Conservation (phyloP, 2,113 vertebrate genomes). For the Cavia aperea region DNA sequence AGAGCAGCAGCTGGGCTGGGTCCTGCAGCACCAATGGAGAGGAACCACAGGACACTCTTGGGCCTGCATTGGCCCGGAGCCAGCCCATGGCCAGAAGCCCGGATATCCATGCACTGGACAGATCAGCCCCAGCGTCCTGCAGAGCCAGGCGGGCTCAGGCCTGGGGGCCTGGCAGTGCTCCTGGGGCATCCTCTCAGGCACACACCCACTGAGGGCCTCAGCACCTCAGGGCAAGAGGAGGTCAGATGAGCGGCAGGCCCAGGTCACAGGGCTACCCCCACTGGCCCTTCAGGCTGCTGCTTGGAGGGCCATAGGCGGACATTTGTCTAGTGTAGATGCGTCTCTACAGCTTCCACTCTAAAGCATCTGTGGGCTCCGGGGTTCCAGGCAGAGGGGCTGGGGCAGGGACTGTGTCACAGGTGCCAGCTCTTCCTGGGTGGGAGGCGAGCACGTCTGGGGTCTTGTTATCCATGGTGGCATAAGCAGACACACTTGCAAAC, state of each 20-base stretch:
- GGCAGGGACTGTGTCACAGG: accelerated
- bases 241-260: accelerated
- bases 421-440: accelerated
- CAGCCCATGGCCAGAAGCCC: accelerated
- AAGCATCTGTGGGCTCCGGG: background rate
- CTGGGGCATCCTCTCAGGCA: accelerated
- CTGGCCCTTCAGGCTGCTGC: background rate
- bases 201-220: accelerated
- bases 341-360: background rate
- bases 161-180: accelerated
- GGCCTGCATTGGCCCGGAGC: background rate
- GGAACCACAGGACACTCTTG: accelerated
- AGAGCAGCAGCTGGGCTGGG: accelerated
- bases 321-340: accelerated
- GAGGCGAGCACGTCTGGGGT: accelerated
- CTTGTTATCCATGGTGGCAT: accelerated
- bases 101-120: accelerated
- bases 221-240: background rate
- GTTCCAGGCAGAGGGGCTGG: accelerated
- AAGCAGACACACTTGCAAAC: accelerated
- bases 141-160: accelerated
- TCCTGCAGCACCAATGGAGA: accelerated
- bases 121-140: background rate
- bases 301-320: background rate
- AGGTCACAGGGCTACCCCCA: accelerated